Conservation (phyloP, 1,140 invertebrate species). For the Ruditapes philippinarum region DNA sequence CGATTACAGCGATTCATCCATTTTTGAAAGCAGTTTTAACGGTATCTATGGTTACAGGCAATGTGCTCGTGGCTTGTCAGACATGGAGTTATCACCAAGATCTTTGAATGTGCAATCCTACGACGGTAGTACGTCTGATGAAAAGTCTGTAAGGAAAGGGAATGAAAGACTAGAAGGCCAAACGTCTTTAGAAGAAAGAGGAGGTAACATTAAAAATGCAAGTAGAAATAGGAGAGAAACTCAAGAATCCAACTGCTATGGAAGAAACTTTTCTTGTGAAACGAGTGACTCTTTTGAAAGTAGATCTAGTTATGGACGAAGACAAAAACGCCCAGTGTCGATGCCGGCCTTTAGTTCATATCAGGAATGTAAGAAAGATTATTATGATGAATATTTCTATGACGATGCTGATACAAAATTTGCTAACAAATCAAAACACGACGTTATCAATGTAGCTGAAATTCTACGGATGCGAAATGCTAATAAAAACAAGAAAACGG, state of each 20-base stretch:
- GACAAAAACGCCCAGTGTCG: conserved; percentile 10
- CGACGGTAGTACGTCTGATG: neutral
- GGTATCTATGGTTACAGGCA: neutral
- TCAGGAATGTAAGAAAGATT: conserved; percentile 33
- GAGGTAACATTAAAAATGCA: neutral
- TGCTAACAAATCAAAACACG: neutral
- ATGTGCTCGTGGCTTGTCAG: neutral
- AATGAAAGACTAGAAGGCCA: neutral
- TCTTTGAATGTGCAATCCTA: neutral
- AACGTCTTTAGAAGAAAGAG: neutral
- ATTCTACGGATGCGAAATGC: conserved; percentile 19
- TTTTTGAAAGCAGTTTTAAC: neutral
- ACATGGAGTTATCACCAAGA: neutral
- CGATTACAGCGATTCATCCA: neutral
- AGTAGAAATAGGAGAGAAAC: neutral
- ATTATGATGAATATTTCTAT: conserved; percentile 60
- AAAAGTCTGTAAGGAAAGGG: neutral
- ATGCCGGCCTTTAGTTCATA: conserved; percentile 31
- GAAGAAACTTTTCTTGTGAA: neutral
- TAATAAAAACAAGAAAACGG: neutral
- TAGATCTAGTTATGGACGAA: neutral
- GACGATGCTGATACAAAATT: conserved; percentile 44
- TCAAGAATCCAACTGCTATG: neutral
- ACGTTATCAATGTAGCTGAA: conserved; percentile 53
- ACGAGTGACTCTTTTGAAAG: neutral